phyloP scores from a whole-genome alignment of 2,113 vertebrate genomes.

The Ranitomeya imitator region DNA sequence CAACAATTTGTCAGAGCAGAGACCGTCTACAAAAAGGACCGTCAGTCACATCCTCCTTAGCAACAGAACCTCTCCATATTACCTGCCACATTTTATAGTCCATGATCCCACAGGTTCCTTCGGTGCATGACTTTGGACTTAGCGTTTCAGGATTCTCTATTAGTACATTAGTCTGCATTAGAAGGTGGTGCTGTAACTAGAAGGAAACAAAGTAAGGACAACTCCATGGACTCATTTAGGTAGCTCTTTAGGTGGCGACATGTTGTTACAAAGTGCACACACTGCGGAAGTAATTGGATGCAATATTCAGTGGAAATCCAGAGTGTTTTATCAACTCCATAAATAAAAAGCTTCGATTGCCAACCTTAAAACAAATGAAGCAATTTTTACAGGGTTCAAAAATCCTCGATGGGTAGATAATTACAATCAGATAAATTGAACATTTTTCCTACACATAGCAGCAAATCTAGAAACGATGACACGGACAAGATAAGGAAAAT shows the following conservation, averaged over 20 bases:
- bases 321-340: not conserved
- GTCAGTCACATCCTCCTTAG: too few species aligned
- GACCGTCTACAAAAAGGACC: not conserved
- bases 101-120: too few species aligned
- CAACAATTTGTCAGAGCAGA: not conserved
- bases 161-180: too few species aligned
- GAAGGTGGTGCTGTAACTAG: too few species aligned
- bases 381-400: conserved; percentile 39
- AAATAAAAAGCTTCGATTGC: not conserved
- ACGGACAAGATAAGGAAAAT: not conserved
- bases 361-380: conserved; percentile 1
- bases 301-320: not conserved
- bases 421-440: conserved; percentile 9
- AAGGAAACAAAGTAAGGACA: not conserved
- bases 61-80: not conserved
- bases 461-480: not conserved
- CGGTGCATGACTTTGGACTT: not conserved
- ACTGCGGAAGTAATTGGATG: not conserved
- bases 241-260: not conserved
- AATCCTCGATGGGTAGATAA: conserved; percentile 18
- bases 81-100: not conserved
- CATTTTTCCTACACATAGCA: not conserved
- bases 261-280: not conserved
- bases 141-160: too few species aligned
- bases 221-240: not conserved